These are phyloP conservation scores for Ursus arctos DNA, from an alignment of 2,113 vertebrate species.

Conservation along the genomic window DNA sequence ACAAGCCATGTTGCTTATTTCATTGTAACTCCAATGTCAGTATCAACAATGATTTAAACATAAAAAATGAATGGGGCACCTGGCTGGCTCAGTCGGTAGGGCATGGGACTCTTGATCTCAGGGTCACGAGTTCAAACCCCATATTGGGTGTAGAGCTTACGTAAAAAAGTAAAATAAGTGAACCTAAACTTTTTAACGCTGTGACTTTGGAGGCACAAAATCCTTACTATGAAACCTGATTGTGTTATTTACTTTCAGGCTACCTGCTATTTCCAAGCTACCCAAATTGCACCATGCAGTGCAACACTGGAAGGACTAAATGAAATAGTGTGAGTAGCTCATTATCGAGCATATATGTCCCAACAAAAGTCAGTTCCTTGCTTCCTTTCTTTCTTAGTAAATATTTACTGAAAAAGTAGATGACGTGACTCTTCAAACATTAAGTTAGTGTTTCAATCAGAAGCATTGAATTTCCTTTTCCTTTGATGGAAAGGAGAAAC, in stretches of 20 bases:
- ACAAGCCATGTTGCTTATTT: neutral
- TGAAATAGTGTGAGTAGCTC: neutral
- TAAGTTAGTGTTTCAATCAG: neutral
- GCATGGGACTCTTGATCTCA: neutral
- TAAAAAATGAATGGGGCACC: neutral
- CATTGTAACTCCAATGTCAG: neutral
- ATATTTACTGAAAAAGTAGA: neutral
- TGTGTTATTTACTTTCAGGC: neutral
- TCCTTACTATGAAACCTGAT: neutral
- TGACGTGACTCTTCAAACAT: neutral
- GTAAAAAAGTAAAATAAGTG: neutral
- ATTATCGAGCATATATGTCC: neutral
- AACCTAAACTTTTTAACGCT: neutral
- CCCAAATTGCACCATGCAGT: neutral
- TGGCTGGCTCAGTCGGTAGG: neutral
- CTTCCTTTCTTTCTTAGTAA: neutral
- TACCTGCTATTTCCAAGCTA: neutral
- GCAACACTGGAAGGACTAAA: neutral
- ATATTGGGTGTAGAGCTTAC: neutral
- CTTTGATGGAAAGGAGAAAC: neutral
- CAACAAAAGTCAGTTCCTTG: neutral
- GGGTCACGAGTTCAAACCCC: neutral
- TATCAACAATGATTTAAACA: neutral
- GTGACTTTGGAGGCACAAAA: neutral
- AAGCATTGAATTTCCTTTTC: neutral